Conservation (phyloP, 2,797 vertebrate genomes). For the Poeciliopsis presidionis region DNA sequence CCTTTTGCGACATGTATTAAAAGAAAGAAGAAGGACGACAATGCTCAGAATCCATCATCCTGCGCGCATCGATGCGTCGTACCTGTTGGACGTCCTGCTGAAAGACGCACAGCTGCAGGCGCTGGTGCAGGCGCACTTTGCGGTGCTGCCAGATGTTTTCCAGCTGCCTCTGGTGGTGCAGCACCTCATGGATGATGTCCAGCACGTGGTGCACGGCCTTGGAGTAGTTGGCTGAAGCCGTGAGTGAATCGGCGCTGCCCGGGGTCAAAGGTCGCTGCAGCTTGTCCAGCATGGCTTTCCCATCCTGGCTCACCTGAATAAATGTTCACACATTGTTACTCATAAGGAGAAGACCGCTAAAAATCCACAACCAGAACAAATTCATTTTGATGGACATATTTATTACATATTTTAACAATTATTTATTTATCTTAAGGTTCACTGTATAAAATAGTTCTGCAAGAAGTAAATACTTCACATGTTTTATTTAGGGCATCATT, state of each 20-base stretch:
- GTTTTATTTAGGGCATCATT: neutral
- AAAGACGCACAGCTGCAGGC: conserved; percentile 90
- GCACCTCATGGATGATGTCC: conserved; percentile 94
- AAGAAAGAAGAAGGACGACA: conserved; percentile 23
- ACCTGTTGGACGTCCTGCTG: conserved; percentile 99
- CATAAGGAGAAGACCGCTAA: neutral
- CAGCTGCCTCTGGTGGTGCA: conserved; percentile 96
- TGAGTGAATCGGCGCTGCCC: conserved; percentile 91
- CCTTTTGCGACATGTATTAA: conserved; percentile 10
- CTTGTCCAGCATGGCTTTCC: conserved; percentile 95
- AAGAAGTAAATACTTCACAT: neutral
- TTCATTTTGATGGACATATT: neutral
- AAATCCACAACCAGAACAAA: neutral
- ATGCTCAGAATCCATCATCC: conserved; percentile 10
- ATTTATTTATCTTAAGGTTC: neutral
- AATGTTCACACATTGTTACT: neutral
- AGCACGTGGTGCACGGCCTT: conserved; percentile 96
- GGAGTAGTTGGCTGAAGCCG: conserved; percentile 94
- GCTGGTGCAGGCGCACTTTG: conserved; percentile 95
- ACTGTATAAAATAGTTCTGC: neutral
- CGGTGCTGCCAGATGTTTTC: conserved; percentile 99
- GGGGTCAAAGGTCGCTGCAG: conserved; percentile 95
- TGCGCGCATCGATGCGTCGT: neutral
- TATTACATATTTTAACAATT: neutral
- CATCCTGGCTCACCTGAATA: conserved; percentile 94